Evolutionary conservation across 2,113 vertebrate genomes (phyloP).

Genomic region (Enhydra lutris): DNA sequence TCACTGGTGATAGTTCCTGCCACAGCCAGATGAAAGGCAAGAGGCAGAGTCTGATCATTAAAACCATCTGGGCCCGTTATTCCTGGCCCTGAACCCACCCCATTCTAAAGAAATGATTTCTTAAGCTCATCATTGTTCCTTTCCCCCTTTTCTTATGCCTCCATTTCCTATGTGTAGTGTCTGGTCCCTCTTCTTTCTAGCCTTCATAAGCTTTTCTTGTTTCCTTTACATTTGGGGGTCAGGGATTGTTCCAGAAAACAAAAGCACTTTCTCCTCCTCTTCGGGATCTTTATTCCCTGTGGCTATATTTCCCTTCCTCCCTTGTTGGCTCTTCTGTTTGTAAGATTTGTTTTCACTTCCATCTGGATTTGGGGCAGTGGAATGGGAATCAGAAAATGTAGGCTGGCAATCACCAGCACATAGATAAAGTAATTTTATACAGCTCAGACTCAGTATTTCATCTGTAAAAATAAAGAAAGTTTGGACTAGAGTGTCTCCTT

Average conservation of each 20-base stretch:
- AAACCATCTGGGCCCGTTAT: conserved; percentile 20
- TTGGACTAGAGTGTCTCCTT: not conserved
- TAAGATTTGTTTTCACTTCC: not conserved
- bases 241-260: not conserved
- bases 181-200: not conserved
- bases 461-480: not conserved
- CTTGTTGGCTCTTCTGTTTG: not conserved
- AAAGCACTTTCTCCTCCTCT: not conserved
- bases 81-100: not conserved
- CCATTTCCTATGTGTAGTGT: not conserved
- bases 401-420: not conserved
- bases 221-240: not conserved
- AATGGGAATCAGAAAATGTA: not conserved
- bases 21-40: not conserved
- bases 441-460: not conserved
- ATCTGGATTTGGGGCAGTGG: not conserved
- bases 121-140: conserved; percentile 8
- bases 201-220: not conserved
- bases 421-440: not conserved
- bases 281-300: not conserved
- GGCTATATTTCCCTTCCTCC: not conserved
- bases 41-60: not conserved
- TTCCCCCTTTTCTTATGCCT: not conserved
- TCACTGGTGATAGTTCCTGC: not conserved
- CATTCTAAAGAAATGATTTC: not conserved